Conservation (phyloP, 2,888 invertebrate genomes). For the Diachrysia chrysitis region DNA sequence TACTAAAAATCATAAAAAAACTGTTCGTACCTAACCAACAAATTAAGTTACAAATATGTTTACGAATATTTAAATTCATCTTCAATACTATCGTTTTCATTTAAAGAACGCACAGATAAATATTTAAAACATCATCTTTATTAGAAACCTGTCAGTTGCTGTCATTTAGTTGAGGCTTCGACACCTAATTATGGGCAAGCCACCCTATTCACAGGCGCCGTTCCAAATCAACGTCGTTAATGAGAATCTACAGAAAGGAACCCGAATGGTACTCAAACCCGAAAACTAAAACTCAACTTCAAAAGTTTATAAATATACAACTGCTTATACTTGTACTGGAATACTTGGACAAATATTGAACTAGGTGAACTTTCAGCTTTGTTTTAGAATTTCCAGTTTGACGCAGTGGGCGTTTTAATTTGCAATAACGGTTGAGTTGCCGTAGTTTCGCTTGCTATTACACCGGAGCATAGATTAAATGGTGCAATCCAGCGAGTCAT, state of each 20-base stretch:
- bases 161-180: background rate
- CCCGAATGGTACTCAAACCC: background rate
- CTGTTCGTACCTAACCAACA: too few relatives aligned
- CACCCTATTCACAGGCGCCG: background rate
- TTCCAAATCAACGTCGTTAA: background rate
- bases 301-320: conserved; percentile 3
- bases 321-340: background rate
- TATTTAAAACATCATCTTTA: background rate
- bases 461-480: conserved; percentile 22
- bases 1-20: too few relatives aligned
- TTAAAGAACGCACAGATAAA: background rate
- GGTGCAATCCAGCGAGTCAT: conserved; percentile 11
- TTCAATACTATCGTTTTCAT: background rate
- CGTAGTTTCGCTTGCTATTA: conserved; percentile 9
- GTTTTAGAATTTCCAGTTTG: conserved; percentile 17
- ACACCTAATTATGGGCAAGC: background rate
- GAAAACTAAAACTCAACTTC: conserved; percentile 3
- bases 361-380: conserved; percentile 11
- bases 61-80: background rate
- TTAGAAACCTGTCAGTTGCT: background rate
- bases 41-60: too few relatives aligned
- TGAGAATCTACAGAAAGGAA: background rate
- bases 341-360: background rate
- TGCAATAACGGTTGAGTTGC: conserved; percentile 19
- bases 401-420: conserved; percentile 19